phyloP scores from a whole-genome alignment of 2,113 vertebrate genomes.

The Nanorana parkeri region DNA sequence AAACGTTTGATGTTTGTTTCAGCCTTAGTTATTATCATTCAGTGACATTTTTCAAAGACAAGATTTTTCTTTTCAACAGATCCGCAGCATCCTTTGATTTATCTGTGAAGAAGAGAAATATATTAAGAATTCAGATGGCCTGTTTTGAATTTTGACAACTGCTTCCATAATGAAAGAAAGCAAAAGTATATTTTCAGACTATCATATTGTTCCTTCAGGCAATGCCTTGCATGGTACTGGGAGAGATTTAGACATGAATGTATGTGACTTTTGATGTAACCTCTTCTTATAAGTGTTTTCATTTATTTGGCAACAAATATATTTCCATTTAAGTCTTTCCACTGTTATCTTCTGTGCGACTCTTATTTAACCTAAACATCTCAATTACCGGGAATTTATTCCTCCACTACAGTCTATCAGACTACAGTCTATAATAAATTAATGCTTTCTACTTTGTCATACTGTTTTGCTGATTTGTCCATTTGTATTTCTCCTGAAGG shows the following conservation, averaged over 20 bases:
- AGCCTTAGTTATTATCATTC: conserved; percentile 39
- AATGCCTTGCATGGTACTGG: conserved; percentile 25
- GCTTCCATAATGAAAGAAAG: conserved; percentile 47
- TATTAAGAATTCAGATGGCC: conserved; percentile 49
- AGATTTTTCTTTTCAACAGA: conserved; percentile 35
- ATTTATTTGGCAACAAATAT: conserved; percentile 24
- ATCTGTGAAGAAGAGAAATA: conserved; percentile 32
- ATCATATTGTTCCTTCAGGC: conserved; percentile 48
- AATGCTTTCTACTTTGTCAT: not conserved
- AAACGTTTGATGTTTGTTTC: conserved; percentile 44
- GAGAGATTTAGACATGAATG: conserved; percentile 11
- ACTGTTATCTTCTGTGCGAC: conserved; percentile 7
- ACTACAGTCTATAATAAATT: not conserved
- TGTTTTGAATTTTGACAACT: conserved; percentile 48
- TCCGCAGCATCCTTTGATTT: conserved; percentile 33
- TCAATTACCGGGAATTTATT: conserved; percentile 34
- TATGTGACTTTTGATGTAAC: conserved; percentile 42
- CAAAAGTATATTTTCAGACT: conserved; percentile 33
- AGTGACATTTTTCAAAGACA: conserved; percentile 41
- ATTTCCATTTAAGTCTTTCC: conserved; percentile 1
- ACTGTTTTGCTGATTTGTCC: not conserved
- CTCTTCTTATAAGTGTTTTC: conserved; percentile 24
- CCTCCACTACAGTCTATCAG: not conserved
- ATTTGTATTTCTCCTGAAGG: too few relatives aligned
- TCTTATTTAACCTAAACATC: conserved; percentile 26